Conservation (phyloP, 2,888 invertebrate genomes). For the Pherbina coryleti region DNA sequence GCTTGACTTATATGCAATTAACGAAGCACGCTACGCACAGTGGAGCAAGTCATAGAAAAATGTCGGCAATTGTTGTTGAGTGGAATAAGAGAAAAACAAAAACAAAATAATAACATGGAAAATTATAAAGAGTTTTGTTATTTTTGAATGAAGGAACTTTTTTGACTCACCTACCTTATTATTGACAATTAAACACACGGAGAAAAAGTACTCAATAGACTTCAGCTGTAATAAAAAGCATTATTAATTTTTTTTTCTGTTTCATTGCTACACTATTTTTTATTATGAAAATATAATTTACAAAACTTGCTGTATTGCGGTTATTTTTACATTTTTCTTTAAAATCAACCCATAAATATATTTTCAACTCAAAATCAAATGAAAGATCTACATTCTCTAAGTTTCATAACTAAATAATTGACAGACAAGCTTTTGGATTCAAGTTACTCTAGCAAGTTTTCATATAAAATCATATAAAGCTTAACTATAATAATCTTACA, state of each 20-base stretch:
- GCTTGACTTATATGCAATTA: neutral
- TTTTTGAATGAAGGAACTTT: too few relatives aligned
- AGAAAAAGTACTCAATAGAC: neutral
- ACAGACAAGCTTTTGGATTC: slow-evolving; percentile 2
- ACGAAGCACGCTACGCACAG: neutral
- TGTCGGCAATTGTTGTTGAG: too few relatives aligned
- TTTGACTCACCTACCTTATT: too few relatives aligned
- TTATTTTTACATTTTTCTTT: slow-evolving; percentile 38
- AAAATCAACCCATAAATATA: slow-evolving; percentile 33
- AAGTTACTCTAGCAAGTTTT: slow-evolving; percentile 21
- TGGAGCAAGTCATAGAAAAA: too few relatives aligned
- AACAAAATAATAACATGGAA: too few relatives aligned
- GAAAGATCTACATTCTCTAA: neutral
- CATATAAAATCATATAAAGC: neutral
- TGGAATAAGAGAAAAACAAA: too few relatives aligned
- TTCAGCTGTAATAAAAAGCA: neutral
- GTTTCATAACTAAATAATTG: slow-evolving; percentile 15
- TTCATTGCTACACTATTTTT: slow-evolving; percentile 61
- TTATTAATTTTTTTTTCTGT: slow-evolving; percentile 42
- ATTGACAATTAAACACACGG: too few relatives aligned
- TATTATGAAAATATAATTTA: slow-evolving; percentile 66
- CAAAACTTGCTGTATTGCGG: slow-evolving; percentile 60
- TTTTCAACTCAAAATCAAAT: neutral
- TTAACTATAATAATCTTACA: neutral
- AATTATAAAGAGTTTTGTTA: too few relatives aligned